phyloP scores from a whole-genome alignment of 2,797 vertebrate species.

The Taeniopygia guttata region DNA sequence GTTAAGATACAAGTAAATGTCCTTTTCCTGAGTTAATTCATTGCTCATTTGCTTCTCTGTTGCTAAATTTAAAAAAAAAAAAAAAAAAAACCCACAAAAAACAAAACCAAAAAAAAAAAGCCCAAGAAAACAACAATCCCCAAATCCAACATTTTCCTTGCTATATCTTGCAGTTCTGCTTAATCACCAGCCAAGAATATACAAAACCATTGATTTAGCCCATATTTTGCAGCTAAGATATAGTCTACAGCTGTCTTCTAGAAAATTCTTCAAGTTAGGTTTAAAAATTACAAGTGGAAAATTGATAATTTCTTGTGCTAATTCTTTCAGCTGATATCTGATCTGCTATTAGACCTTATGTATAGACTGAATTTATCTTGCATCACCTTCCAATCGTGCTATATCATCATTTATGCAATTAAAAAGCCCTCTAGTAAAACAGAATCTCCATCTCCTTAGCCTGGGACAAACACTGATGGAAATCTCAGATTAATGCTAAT shows the following conservation, averaged over 20 bases:
- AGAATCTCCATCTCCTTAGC: not conserved
- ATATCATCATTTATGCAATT: not conserved
- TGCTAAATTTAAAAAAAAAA: not conserved
- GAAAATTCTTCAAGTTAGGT: not conserved
- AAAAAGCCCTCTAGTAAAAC: not conserved
- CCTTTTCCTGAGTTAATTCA: not conserved
- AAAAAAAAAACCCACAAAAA: too few species aligned
- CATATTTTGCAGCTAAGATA: not conserved
- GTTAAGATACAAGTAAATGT: not conserved
- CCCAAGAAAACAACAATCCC: too few species aligned
- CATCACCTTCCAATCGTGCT: not conserved
- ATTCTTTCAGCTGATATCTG: not conserved
- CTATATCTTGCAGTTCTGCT: not conserved
- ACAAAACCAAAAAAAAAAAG: too few species aligned
- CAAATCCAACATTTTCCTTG: not conserved
- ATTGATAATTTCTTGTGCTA: not conserved
- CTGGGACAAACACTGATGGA: slow-evolving; percentile 4
- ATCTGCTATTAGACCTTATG: not conserved
- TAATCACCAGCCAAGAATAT: not conserved
- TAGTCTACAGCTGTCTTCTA: not conserved
- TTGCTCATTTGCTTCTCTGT: not conserved
- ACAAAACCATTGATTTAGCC: not conserved
- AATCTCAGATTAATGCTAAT: not conserved
- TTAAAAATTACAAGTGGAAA: slow-evolving; percentile 16
- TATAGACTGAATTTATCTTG: not conserved